Evolutionary conservation across 2,888 invertebrate species (phyloP), one percentile per base, ranked within the genome.

Genomic region (Lepidochrysops patricia): DNA sequence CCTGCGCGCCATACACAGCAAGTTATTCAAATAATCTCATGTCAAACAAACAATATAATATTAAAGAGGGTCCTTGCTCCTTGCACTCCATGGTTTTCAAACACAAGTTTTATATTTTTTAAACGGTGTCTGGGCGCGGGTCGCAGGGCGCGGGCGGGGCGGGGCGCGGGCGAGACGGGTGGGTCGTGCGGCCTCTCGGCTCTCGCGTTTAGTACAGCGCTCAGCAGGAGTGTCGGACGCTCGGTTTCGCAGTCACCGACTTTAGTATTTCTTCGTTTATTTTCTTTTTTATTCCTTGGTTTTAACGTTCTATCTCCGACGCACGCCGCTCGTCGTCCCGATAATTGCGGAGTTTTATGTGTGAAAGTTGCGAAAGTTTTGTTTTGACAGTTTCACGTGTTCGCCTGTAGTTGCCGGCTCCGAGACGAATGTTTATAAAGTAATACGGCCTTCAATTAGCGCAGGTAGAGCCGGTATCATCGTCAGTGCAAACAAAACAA

Each of bases 261-360:
- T 84, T 89, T 86, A 70, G 80, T 85, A 59, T 84, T 89, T 87
- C 84, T 88, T 89, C 87, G 84, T 87, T 89, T 89, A 86, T 88
- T 89, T 89, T 89, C 85, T 87, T 88, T 89, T 88, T 82, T 87
- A 86, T 89, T 88, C 86, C 80, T 89, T 89, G 89, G 77, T 84
- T 89, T 89, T 85, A 76, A 79, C 78, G 79, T 76, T 79, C 77
- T 76, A 75, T 79, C 79, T 77, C 73, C 26, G 27, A 26, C 35
- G 35, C 72, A 71, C 74, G 71, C 72, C 72, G 72, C 68, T 71
- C 72, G 69, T 75, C 76, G 78, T 73, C 81, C 76, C 78, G 76
- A 74, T 84, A 80, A 79, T 79, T 75, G 68, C 72, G 80, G 77
- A 79, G 74, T 79, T 75, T 61, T 66, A 66, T 70, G 76, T 79